A percentile compares a stretch with the other conserved stretches of the same genome.
Conservation (phyloP, 2,113 vertebrate species). For the Atractosteus spatula region DNA sequence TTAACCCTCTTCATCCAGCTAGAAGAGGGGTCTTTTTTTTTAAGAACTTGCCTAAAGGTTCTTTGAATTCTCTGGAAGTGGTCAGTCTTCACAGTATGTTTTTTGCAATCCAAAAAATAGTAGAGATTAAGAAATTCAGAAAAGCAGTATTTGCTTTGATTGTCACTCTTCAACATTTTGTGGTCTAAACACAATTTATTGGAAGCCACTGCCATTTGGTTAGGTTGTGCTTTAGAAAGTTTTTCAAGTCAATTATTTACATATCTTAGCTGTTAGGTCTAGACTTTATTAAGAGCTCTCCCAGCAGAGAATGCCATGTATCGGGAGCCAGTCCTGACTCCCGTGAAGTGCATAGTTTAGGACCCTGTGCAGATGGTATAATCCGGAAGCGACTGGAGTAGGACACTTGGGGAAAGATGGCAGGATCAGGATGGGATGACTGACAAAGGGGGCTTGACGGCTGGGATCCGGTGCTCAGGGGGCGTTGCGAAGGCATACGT, state of each 20-base stretch:
- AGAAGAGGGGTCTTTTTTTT: slow-evolving; percentile 62
- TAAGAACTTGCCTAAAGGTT: slow-evolving; percentile 56
- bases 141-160: slow-evolving; percentile 40
- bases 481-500: no score
- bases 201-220: slow-evolving; percentile 41
- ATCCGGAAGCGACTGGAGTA: no score
- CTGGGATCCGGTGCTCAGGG: no score
- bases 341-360: no score
- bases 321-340: no score
- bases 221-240: slow-evolving; percentile 37
- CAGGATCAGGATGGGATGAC: no score
- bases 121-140: slow-evolving; percentile 12
- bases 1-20: slow-evolving; percentile 65
- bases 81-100: neutral
- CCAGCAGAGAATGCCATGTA: slow-evolving; percentile 2
- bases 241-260: slow-evolving; percentile 57
- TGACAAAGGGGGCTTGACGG: no score
- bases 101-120: slow-evolving; percentile 1
- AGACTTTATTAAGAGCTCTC: slow-evolving; percentile 49
- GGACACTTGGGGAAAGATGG: no score
- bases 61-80: slow-evolving; percentile 1
- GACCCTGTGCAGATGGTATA: no score
- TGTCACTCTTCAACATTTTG: slow-evolving; percentile 44
- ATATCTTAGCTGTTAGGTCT: slow-evolving; percentile 49
- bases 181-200: slow-evolving; percentile 40